Evolutionary conservation across 2,113 vertebrate genomes (phyloP).

Genomic region (Canis aureus): DNA sequence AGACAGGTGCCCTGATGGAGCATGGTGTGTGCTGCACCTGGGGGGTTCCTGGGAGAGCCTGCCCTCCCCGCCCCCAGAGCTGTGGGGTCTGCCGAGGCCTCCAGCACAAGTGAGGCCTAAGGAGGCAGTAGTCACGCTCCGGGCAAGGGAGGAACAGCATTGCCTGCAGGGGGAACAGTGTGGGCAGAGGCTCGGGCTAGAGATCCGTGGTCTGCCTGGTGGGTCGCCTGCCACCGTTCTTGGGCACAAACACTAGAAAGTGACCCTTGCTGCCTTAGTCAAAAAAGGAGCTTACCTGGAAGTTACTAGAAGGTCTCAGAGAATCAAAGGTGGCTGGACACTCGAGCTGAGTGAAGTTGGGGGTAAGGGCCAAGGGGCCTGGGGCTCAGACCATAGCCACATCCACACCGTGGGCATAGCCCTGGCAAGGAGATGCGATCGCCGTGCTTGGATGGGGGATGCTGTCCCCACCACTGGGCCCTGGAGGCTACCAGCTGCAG

Average conservation of each 20-base stretch:
- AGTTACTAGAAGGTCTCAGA: background rate
- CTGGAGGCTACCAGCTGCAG: background rate
- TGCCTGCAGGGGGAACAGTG: background rate
- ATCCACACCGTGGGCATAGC: background rate
- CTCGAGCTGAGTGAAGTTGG: too few species aligned
- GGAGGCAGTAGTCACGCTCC: background rate
- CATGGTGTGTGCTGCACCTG: accelerated
- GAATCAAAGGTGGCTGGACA: background rate
- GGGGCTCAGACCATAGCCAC: background rate
- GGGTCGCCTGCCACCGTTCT: background rate
- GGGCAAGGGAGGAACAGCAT: background rate
- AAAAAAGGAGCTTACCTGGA: background rate
- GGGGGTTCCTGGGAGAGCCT: background rate
- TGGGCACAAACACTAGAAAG: background rate
- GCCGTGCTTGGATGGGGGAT: accelerated
- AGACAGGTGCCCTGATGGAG: accelerated
- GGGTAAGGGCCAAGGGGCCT: background rate
- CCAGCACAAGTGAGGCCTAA: background rate
- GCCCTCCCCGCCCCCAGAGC: background rate
- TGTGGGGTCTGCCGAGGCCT: background rate
- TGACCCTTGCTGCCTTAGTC: too few species aligned
- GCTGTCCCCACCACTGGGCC: accelerated
- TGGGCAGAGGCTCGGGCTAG: too few species aligned
- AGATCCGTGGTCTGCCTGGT: too few species aligned
- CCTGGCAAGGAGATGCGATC: too few species aligned